Base-by-base conservation (phyloP, 2,888 invertebrate species). In the Cistogaster globosa region DNA sequence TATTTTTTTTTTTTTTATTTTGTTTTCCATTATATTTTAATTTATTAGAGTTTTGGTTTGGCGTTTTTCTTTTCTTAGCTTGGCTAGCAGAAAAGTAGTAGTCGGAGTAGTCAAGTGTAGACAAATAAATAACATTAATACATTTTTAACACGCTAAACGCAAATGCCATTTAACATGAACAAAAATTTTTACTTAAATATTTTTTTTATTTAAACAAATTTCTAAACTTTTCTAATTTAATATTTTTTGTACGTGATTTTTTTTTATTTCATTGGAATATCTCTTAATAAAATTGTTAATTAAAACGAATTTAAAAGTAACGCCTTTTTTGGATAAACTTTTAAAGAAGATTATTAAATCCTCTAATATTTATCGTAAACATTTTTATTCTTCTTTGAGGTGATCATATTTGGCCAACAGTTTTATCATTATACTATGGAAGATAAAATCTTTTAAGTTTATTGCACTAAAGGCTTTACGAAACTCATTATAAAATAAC, bases 111-210 rank as follows among this genome's bases (percentile, higher is more conserved):
- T 82, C 74, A 82, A 85, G 85, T 85, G 82, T 78, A 85, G 85
- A 85, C 82, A 82, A 78, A 82, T 85, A 74, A 69, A 82, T 85
- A 58, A 53, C 78, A 65, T 69, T 85, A 82, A 85, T 85, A 82
- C 75, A 82, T 85, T 82, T 82, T 82, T 69, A 85, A 85, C 85
- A 85, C 85, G 85, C 85, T 78, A 85, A 85, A 82, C 81, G 32
- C 82, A 65, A 71, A 85, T 74, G 71, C 58, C 77, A 63, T 72
- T 68, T 65, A 68, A 58, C 74, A 83, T 36, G 80, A 42, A 32
- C 38, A 80, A 12, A 32, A 62, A 2, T 68, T 62, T 67, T 60
- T n/a, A 58, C 45, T 58, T 32, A 7, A 69, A 26, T n/a, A 7
- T n/a, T 53, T 77, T 36, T 78, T 42, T 3, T 1, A 58, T 69